phyloP scores from a whole-genome alignment of 2,888 invertebrate species.

The Pseudeuparius sepicola region DNA sequence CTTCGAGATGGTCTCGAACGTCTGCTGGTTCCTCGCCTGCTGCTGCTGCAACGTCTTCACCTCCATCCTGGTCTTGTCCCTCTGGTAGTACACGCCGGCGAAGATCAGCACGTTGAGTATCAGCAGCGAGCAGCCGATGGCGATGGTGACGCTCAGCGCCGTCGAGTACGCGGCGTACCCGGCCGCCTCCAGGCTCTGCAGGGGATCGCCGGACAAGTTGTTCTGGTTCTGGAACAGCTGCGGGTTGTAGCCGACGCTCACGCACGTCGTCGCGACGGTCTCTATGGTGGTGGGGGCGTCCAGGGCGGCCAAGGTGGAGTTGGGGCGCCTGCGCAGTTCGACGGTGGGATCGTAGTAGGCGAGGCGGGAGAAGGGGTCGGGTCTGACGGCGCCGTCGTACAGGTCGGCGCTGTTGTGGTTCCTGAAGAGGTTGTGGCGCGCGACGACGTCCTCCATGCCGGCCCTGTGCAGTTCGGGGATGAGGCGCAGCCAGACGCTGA shows the following conservation, averaged over 20 bases:
- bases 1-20: slow-evolving; percentile 67
- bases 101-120: slow-evolving; percentile 76
- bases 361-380: slow-evolving; percentile 66
- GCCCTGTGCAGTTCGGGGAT: slow-evolving; percentile 84
- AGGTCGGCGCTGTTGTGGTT: slow-evolving; percentile 81
- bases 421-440: slow-evolving; percentile 79
- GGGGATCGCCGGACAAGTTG: slow-evolving; percentile 62
- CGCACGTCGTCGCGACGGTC: slow-evolving; percentile 61
- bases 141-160: slow-evolving; percentile 67
- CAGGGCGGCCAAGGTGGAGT: slow-evolving; percentile 48
- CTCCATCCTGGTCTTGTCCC: slow-evolving; percentile 67
- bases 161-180: slow-evolving; percentile 69
- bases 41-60: slow-evolving; percentile 70
- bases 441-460: slow-evolving; percentile 82
- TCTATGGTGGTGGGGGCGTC: slow-evolving; percentile 60
- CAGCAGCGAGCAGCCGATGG: slow-evolving; percentile 70
- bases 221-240: slow-evolving; percentile 46
- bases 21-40: slow-evolving; percentile 53
- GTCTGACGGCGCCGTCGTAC: slow-evolving; percentile 81
- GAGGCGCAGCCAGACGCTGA: slow-evolving; percentile 89
- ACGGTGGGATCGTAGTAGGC: slow-evolving; percentile 52
- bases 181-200: slow-evolving; percentile 71
- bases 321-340: slow-evolving; percentile 50
- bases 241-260: slow-evolving; percentile 49
- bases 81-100: slow-evolving; percentile 75